Base-by-base conservation (phyloP, 2,888 invertebrate genomes). In the Coremacera marginata region DNA sequence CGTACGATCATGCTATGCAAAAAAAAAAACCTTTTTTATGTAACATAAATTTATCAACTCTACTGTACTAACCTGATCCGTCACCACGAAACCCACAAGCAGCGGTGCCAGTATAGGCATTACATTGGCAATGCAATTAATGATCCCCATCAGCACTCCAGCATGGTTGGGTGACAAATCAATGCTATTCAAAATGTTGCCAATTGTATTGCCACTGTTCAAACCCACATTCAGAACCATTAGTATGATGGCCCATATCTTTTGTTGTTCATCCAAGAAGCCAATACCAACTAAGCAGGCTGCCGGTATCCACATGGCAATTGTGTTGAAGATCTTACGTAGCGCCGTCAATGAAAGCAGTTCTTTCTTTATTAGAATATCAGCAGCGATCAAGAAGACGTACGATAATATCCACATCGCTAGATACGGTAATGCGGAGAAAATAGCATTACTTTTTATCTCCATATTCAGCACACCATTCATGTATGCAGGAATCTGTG, bases 401-500 rank as follows among this genome's bases (percentile, higher is more conserved):
- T 90, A 90, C 11, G 91, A 91, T 80, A 91, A 85, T 0, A 91
- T 80, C 89, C 91, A 91, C 88, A 91, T 91, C 16, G 88, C 88
- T n/a, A 92, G 82, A 80, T 91, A 92, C 0, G 92, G 92, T 5
- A 92, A 81, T 0, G 92, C 91, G 1, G 92, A 91, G 52, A 89
- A 87, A 0, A 89, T 31, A 0, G 91, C 91, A 79, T 91, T 91
- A 86, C 89, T 86, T 86, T 92, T 91, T 65, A 94, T 92, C 70
- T 94, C 90, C 82, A 92, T 92, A 70, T 90, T 87, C 0, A 94
- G 89, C 0, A 93, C 91, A 62, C 91, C 90, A 76, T 92, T 91
- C 91, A 94, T 91, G 82, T 94, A 95, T 0, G 92, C 92, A 0
- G 94, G 94, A 83, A 94, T 92, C 86, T 94, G 92, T 0, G 93